Conservation (phyloP, 2,888 invertebrate species). For the Schizaphis graminum region DNA sequence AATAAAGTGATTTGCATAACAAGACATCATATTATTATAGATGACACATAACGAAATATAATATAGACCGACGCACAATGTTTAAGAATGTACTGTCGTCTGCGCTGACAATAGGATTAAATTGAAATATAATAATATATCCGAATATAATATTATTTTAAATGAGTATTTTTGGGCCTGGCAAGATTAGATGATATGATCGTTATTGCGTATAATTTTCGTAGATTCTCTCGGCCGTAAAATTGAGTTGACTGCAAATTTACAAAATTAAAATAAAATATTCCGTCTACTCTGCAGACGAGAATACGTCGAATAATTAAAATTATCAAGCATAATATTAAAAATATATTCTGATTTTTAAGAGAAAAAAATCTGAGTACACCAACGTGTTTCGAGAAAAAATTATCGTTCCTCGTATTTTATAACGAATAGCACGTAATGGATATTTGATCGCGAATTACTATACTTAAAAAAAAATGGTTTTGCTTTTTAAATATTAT, state of each 20-base stretch:
- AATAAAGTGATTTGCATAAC: neutral
- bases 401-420: neutral
- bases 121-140: neutral
- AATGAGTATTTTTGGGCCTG: neutral
- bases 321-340: neutral
- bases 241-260: neutral
- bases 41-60: neutral
- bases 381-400: neutral
- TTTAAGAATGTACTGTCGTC: neutral
- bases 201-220: neutral
- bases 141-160: neutral
- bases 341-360: neutral
- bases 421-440: neutral
- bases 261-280: neutral
- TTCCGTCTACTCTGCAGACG: neutral
- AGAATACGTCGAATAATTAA: neutral
- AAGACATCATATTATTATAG: neutral
- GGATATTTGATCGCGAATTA: neutral
- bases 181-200: neutral
- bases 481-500: neutral
- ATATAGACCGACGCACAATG: neutral
- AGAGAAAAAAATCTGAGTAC: neutral
- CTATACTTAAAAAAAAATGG: neutral
- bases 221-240: neutral
- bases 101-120: neutral